These are phyloP conservation scores for Sphenodon punctatus DNA, from an alignment of 2,797 vertebrate genomes.

Conservation along the genomic window DNA sequence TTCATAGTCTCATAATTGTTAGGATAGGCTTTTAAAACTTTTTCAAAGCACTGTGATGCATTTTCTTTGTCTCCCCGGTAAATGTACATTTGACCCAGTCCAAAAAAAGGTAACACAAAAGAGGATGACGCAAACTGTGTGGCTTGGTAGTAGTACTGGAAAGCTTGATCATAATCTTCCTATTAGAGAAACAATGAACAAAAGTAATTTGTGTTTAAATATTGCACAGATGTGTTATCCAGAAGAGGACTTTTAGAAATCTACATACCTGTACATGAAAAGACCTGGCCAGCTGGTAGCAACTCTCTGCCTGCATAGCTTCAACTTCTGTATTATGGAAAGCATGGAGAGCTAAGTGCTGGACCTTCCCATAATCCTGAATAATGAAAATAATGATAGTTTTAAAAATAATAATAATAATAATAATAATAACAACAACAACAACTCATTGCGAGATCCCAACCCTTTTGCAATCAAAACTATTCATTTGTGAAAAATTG, in stretches of 20 bases:
- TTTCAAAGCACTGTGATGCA: constrained; percentile 98
- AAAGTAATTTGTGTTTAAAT: background rate
- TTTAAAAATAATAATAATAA: no score
- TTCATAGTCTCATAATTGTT: constrained; percentile 99
- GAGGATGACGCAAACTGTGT: constrained; percentile 98
- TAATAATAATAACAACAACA: no score
- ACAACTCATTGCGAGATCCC: background rate
- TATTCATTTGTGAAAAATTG: background rate
- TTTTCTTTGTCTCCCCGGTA: constrained; percentile 98
- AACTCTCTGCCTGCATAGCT: constrained; percentile 99
- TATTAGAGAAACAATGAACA: constrained; percentile 57
- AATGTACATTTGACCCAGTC: constrained; percentile 98
- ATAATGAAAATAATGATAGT: background rate
- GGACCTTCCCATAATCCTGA: constrained; percentile 98
- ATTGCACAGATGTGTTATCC: background rate
- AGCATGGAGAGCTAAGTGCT: constrained; percentile 96
- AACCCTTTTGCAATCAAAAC: background rate
- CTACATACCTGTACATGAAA: constrained; percentile 93
- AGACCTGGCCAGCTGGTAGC: constrained; percentile 95
- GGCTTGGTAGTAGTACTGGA: constrained; percentile 99
- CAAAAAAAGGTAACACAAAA: constrained; percentile 97
- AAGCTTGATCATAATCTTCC: constrained; percentile 99
- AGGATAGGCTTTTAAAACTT: constrained; percentile 97
- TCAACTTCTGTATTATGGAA: constrained; percentile 99
- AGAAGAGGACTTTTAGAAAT: background rate